Evolutionary conservation across 2,797 vertebrate genomes (phyloP), one percentile per base, ranked within the genome.

Genomic region (Typhlichthys eigenmanni): DNA sequence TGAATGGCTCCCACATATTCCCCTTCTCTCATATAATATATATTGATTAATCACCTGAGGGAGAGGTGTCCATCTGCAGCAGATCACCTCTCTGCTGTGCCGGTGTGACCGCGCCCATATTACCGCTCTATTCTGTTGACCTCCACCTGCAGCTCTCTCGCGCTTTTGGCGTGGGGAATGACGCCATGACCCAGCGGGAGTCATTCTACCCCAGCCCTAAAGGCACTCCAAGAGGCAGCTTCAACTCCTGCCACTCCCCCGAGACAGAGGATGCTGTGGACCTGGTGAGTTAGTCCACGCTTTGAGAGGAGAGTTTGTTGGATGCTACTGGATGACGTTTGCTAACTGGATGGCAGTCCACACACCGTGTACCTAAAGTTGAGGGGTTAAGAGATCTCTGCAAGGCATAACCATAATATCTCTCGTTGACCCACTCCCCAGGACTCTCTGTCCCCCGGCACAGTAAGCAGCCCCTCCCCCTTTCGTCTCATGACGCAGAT

Each of bases 361-460:
- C 24, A 11, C 24, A 19, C 24, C 5, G 17, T 24, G 12, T 19
- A 12, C 17, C 2, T 54, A 12, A 13, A 17, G 13, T 54, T 0
- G 19, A 13, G 24, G 19, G 24, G 24, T 32, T 29, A 54, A 3
- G 32, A 4, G 47, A 0, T 3, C n/a, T 48, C 13, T 55, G 5
- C 53, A 55, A 14, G 17, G 11, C 9, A 16, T 2, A 14, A 19
- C 38, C 43, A 14, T 2, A 14, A 11, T 8, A 5, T 56, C 3
- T 11, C n/a, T 14, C 17, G 29, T 10, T 13, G 61, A 19, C 74
- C 34, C 70, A 51, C 19, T 64, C 61, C 47, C 1, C 82, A 97
- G 97, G 95, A 97, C 70, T 92, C 89, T 55, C 92, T 94, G 13
- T 92, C 89, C 63, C 94, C 94, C 19, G 90, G 89, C 59, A 87